Percentiles rank a stretch among this genome's conserved stretches.
Evolutionary conservation across 2,113 vertebrate genomes (phyloP).

Genomic region (Tupaia chinensis): DNA sequence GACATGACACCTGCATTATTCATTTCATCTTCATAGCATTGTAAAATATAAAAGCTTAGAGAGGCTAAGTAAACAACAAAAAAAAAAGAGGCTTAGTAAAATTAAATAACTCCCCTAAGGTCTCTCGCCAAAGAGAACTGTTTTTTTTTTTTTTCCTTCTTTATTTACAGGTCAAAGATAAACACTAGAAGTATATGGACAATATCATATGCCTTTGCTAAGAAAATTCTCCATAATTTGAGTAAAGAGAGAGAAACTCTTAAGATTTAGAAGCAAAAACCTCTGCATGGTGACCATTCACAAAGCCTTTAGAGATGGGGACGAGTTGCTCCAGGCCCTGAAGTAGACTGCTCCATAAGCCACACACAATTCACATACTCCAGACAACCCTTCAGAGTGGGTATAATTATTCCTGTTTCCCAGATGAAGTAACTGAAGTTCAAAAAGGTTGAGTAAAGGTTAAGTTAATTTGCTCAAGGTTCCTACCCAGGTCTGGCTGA

Average conservation of each 20-base stretch:
- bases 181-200: background rate
- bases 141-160: conserved; percentile 23
- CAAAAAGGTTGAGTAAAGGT: conserved; percentile 19
- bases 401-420: background rate
- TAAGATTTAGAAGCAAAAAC: background rate
- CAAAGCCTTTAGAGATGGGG: background rate
- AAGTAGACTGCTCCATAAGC: background rate
- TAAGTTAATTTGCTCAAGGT: background rate
- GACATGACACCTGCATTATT: background rate
- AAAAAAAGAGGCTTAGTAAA: conserved; percentile 48
- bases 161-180: conserved; percentile 19
- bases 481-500: background rate
- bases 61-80: background rate
- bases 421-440: conserved; percentile 25
- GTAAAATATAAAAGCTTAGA: background rate
- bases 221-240: background rate
- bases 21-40: background rate
- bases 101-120: background rate
- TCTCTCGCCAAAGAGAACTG: background rate
- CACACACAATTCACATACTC: background rate
- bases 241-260: background rate
- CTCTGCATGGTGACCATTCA: background rate
- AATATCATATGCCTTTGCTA: background rate
- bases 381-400: background rate
- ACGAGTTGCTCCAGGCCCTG: background rate